These are phyloP conservation scores for Amia ocellicauda DNA, from an alignment of 2,113 vertebrate species.

Conservation along the genomic window DNA sequence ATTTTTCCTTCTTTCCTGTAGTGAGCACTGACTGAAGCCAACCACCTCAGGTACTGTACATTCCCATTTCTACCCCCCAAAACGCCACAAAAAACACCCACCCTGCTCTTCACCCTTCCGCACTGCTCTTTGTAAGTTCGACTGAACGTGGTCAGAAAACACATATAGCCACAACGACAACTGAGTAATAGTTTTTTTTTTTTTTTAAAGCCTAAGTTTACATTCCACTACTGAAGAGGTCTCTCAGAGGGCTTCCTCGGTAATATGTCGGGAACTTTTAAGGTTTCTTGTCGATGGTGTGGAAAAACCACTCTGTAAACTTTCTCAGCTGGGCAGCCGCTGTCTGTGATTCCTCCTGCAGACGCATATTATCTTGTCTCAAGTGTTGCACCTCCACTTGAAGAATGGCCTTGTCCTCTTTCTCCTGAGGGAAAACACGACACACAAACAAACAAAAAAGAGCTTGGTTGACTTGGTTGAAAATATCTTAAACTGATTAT, in stretches of 20 bases:
- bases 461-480: too few relatives aligned
- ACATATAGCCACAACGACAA: conserved; percentile 11
- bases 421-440: conserved; percentile 72
- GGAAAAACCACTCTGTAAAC: conserved; percentile 98
- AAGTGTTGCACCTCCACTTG: conserved; percentile 94
- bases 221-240: conserved; percentile 60
- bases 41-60: conserved; percentile 55
- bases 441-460: conserved; percentile 4
- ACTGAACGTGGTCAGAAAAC: conserved; percentile 30
- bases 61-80: conserved; percentile 36
- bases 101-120: conserved; percentile 12
- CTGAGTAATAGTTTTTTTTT: conserved; percentile 42
- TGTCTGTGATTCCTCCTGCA: conserved; percentile 93
- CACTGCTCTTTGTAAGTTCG: conserved; percentile 27
- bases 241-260: conserved; percentile 31
- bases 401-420: conserved; percentile 92
- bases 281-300: conserved; percentile 86
- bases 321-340: conserved; percentile 89
- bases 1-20: conserved; percentile 47
- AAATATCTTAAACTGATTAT: too few relatives aligned
- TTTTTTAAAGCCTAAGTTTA: conserved; percentile 28
- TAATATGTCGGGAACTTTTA: conserved; percentile 35
- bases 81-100: neutral
- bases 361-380: conserved; percentile 89
- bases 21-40: conserved; percentile 47